Evolutionary conservation across 2,888 invertebrate species (phyloP), one percentile per base, ranked within the genome.

Genomic region (Acronicta aceris): DNA sequence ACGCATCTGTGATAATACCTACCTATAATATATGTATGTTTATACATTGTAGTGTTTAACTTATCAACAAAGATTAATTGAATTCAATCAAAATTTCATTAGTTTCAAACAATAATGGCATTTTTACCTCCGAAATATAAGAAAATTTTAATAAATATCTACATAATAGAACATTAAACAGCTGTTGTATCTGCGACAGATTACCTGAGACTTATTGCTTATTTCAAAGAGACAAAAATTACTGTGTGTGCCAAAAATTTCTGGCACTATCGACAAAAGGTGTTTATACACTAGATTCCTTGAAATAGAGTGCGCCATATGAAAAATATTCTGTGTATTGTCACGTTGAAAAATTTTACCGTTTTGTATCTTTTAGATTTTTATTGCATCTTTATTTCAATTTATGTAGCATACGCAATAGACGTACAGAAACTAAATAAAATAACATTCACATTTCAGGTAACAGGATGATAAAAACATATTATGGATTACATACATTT

Each of bases 201-300:
- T 81, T 80, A 82, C 81, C 81, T 82, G 81, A 64, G 72, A 71
- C 77, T 74, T 74, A 73, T 80, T 54, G 69, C 71, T 72, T 73
- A 72, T 66, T 64, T 75, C 49, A 43, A 56, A 74, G 67, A 64
- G 60, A 62, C 62, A 67, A 71, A 64, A 43, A 40, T 21, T 30
- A 36, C 36, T n/a, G 38, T 16, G 6, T 33, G 70, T 81, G 81
- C 81, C 81, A 81, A 79, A 69, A 78, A 62, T 58, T 65, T 53
- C 58, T 82, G 81, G 81, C 81, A 82, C 63, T 57, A 33, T 40
- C 57, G 59, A 59, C 56, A 59, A 65, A 74, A 79, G 78, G 79
- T 82, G 79, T 72, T 75, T 81, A 70, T 54, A 69, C 53, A 62
- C 41, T 57, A 57, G 46, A 59, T 61, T 62, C 55, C 54, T 56